Evolutionary conservation across 2,113 vertebrate genomes (phyloP).

Genomic region (Chlamydotis undulata): DNA sequence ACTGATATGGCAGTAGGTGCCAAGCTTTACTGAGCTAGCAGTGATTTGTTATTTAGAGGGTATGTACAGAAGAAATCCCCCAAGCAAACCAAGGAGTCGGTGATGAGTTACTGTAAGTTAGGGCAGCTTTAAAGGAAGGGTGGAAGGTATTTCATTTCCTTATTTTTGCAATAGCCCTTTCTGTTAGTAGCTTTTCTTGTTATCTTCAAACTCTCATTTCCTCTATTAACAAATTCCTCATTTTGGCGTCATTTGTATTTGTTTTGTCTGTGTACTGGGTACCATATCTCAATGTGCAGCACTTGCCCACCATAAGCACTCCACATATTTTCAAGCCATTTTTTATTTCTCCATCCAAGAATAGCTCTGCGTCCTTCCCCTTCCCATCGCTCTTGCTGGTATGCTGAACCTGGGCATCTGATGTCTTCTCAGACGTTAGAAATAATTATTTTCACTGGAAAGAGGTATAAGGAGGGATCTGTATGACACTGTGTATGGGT

Average conservation of each 20-base stretch:
- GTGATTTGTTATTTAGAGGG: neutral
- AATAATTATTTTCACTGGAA: neutral
- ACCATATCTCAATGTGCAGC: neutral
- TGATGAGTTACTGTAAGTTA: slow-evolving; percentile 6
- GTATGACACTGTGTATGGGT: neutral
- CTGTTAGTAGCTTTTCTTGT: slow-evolving; percentile 35
- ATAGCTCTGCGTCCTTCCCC: neutral
- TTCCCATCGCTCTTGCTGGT: neutral
- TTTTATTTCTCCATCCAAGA: accelerated
- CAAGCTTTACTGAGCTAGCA: neutral
- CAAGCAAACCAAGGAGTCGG: neutral
- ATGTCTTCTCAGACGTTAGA: neutral
- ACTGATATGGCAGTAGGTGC: neutral
- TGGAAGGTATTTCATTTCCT: slow-evolving; percentile 32
- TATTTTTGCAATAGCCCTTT: slow-evolving; percentile 37
- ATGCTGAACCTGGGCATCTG: neutral
- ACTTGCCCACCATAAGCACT: neutral
- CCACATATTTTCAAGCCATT: neutral
- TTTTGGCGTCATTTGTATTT: neutral
- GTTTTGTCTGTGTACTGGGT: neutral
- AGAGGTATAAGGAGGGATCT: neutral
- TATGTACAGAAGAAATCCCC: neutral
- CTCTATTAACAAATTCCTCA: slow-evolving; percentile 7
- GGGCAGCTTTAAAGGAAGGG: slow-evolving; percentile 50
- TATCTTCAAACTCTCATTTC: slow-evolving; percentile 47